These are phyloP conservation scores for Cyprinodon brontotheroides DNA, from an alignment of 2,113 vertebrate genomes.

Conservation along the genomic window DNA sequence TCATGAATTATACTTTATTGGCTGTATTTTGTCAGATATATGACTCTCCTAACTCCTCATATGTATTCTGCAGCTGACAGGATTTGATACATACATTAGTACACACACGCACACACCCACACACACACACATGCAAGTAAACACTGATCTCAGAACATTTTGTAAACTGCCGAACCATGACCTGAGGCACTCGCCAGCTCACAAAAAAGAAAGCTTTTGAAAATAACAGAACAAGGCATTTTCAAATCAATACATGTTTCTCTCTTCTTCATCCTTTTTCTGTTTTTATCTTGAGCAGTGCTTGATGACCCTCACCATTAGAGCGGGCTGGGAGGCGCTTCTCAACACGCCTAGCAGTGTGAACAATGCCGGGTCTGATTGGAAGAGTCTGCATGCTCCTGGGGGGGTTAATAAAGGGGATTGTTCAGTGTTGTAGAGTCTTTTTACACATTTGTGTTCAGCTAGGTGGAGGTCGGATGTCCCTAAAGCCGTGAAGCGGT, in stretches of 20 bases:
- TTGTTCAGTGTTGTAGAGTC: constrained; percentile 67
- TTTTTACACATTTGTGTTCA: constrained; percentile 69
- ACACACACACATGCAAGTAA: constrained; percentile 9
- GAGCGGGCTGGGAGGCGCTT: constrained; percentile 44
- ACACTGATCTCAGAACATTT: constrained; percentile 49
- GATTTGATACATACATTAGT: constrained; percentile 65
- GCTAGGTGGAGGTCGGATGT: constrained; percentile 60
- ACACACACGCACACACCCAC: constrained; percentile 10
- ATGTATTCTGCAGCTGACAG: constrained; percentile 64
- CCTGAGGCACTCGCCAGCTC: constrained; percentile 51
- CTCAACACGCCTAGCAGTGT: constrained; percentile 24
- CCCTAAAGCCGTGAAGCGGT: constrained; percentile 56
- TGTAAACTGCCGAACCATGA: constrained; percentile 60
- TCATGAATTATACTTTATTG: constrained; percentile 79
- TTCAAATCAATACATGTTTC: constrained; percentile 73
- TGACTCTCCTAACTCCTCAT: constrained; percentile 65
- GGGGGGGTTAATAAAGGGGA: constrained; percentile 70
- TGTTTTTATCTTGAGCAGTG: constrained; percentile 52
- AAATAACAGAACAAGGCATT: constrained; percentile 76
- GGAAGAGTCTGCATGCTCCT: constrained; percentile 55
- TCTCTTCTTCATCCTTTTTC: constrained; percentile 5
- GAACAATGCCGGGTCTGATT: constrained; percentile 67
- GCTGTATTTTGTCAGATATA: constrained; percentile 74
- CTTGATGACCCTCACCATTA: constrained; percentile 72
- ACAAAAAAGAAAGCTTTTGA: constrained; percentile 54